Percentiles rank a stretch among this genome's conserved stretches.
Evolutionary conservation across 2,797 vertebrate genomes (phyloP).

Genomic region (Cossypha heuglini): DNA sequence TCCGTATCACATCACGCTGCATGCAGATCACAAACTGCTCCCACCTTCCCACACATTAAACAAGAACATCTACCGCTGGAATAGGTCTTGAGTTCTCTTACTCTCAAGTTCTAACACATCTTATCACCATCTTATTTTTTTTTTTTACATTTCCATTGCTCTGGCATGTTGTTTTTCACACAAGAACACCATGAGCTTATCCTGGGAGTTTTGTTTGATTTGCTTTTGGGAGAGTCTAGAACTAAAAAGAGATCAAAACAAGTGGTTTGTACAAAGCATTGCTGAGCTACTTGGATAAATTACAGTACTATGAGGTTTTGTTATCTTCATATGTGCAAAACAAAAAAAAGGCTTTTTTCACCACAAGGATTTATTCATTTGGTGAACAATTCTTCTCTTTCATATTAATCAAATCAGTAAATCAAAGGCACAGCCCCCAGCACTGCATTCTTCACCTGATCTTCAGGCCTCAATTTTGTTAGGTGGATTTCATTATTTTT

Average conservation of each 20-base stretch:
- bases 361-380: background rate
- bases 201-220: background rate
- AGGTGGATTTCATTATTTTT: background rate
- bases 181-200: background rate
- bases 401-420: background rate
- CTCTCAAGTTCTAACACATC: background rate
- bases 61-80: too few relatives aligned
- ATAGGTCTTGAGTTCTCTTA: background rate
- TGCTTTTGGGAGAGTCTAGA: background rate
- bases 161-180: background rate
- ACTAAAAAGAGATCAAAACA: background rate
- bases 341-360: background rate
- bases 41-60: accelerated
- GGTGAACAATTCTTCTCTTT: background rate
- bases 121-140: accelerated
- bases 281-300: background rate
- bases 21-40: background rate
- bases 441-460: background rate
- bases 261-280: background rate
- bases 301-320: background rate
- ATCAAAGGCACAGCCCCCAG: background rate
- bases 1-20: accelerated
- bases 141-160: background rate
- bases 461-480: background rate
- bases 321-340: background rate